Conservation (phyloP, 1,140 invertebrate species). For the Paraescarpia echinospica region DNA sequence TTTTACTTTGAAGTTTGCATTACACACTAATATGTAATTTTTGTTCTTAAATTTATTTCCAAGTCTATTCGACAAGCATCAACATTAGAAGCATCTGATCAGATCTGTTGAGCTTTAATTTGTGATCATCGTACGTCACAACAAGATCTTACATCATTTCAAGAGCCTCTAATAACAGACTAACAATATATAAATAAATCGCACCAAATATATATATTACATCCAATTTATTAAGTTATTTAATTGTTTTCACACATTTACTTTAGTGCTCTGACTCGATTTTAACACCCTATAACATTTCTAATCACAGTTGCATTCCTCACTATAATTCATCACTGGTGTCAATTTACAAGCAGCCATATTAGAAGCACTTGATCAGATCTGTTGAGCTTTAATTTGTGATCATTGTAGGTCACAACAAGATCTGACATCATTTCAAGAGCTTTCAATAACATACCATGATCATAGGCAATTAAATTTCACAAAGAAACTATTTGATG, state of each 20-base stretch:
- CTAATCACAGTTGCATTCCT: no score
- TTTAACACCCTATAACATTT: no score
- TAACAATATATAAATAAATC: background rate
- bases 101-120: constrained; percentile 20
- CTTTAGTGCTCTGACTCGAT: no score
- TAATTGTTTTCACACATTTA: no score
- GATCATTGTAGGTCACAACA: background rate
- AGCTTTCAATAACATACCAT: background rate
- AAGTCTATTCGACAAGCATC: background rate
- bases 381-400: constrained; percentile 19
- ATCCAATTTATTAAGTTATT: no score
- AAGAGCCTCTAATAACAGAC: background rate
- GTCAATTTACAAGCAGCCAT: background rate
- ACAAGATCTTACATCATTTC: constrained; percentile 3
- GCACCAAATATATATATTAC: no score
- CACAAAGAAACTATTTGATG: no score
- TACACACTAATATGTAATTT: no score
- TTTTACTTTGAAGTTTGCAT: no score
- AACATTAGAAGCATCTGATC: background rate
- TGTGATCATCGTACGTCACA: background rate
- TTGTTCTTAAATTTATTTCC: no score
- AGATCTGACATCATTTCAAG: background rate
- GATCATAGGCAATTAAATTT: constrained; percentile 9
- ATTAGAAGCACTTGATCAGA: background rate
- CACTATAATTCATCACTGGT: background rate